Evolutionary conservation across 1,140 invertebrate genomes (phyloP), one percentile per base, ranked within the genome.

Genomic region (Olivierus martensii): DNA sequence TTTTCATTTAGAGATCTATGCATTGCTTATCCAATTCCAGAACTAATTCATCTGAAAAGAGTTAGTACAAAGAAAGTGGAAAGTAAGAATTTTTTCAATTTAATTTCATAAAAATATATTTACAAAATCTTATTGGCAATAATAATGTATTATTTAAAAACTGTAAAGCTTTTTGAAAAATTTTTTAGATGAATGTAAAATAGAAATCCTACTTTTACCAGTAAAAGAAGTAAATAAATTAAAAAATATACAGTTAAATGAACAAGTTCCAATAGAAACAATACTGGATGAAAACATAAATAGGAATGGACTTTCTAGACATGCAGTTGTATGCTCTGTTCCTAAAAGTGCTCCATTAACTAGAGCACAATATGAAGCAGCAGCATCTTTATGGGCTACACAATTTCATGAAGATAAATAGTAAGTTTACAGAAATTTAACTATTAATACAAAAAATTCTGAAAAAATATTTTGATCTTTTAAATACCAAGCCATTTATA

Each of bases 391-490:
- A 35, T 94, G 89, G 90, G 83, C 87, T 0, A 77, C 83, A 21
- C 87, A 85, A 65, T 93, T 92, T 57, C 69, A 73, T 60, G 67
- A 70, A 57, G 60, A 81, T 77, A 43, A 80, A 87, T 64, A 75
- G 61, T 62, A 50, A 46, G 48, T 46, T 36, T 17, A 36, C 4
- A 21, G 28, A 37, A 4, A 36, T 42, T 38, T 37, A 28, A 35
- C 22, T 47, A 17, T 4, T 36, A 37, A 28, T 47, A 15, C 43
- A 35, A n/a, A n/a, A n/a, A n/a, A n/a, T n/a, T n/a, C n/a, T n/a
- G n/a, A n/a, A n/a, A n/a, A n/a, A n/a, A n/a, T n/a, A n/a, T n/a
- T n/a, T n/a, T n/a, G n/a, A n/a, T n/a, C n/a, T n/a, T n/a, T n/a
- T n/a, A n/a, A n/a, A n/a, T n/a, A n/a, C n/a, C n/a, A n/a, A n/a